Evolutionary conservation across 2,888 invertebrate species (phyloP), one percentile per base, ranked within the genome.

Genomic region (Sinohyriopsis cumingii): DNA sequence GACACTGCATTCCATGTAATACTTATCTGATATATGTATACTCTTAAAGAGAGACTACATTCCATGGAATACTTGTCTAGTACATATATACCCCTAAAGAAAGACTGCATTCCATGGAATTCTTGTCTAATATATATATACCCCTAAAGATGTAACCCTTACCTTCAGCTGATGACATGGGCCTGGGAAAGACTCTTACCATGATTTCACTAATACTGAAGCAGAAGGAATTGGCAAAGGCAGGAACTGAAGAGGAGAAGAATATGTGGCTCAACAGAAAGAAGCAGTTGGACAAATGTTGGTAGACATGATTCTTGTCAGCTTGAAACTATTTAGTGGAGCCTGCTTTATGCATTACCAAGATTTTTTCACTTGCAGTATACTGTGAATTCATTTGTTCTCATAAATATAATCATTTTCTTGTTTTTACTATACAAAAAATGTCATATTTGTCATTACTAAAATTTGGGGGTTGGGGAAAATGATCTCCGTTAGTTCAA

Each of bases 121-220:
- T 9, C 33, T 33, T 33, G 33, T 56, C 5, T 24, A 56, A 65
- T 20, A 65, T 18, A 9, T 15, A 55, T 12, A 25, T 7, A 28
- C 12, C 3, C 20, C 61, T 61, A 61, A 24, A 24, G 7, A 24
- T 53, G 22, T 19, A 63, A 22, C 19, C 54, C 7, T 71, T 64
- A 28, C 55, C 75, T 78, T 28, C 79, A 90, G 91, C 91, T 71
- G 91, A 91, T 83, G 91, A 91, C 75, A 91, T 91, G 91, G 91
- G 91, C 55, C 86, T 91, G n/a, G 91, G 91, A 25, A 91, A 91
- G 79, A 91, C 91, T 0, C 78, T 92, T 62, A 90, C 90, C 5
- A 90, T 91, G 86, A 91, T 91, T n/a, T 85, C 91, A 0, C 83
- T 91, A 68, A 84, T 91, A 54, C 69, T 91, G 59, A 85, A 87